Percentiles rank a stretch among this genome's conserved stretches.
Conservation (phyloP, 2,113 vertebrate genomes). For the Psophia crepitans region DNA sequence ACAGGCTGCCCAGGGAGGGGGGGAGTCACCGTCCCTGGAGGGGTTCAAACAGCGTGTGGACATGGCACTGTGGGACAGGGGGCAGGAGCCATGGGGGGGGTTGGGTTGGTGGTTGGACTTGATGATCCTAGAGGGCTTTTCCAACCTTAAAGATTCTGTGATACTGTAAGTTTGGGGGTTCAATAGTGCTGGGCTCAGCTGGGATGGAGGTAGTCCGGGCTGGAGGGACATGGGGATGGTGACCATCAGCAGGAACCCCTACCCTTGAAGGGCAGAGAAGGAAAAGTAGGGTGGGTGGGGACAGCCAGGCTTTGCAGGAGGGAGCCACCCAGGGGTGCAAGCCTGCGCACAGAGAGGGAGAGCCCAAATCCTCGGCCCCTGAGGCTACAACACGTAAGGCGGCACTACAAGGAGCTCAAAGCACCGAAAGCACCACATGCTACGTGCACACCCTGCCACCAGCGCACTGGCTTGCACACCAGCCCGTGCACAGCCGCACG, state of each 20-base stretch:
- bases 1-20: too few relatives aligned
- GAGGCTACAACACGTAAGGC: background rate
- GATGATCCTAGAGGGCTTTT: too few relatives aligned
- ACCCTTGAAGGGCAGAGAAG: background rate
- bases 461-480: background rate
- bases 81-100: too few relatives aligned
- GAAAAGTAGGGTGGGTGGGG: background rate
- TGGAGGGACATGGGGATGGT: background rate
- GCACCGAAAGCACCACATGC: fast-evolving
- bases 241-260: background rate
- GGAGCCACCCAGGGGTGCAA: background rate
- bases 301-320: background rate
- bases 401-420: background rate
- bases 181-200: background rate
- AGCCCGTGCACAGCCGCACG: fast-evolving
- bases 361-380: background rate
- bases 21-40: too few relatives aligned
- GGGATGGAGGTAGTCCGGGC: too few relatives aligned
- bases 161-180: too few relatives aligned
- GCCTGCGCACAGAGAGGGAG: background rate
- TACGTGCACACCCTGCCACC: fast-evolving
- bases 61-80: too few relatives aligned
- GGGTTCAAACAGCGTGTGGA: too few relatives aligned
- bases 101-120: too few relatives aligned
- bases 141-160: too few relatives aligned